Percentiles rank a stretch among this genome's conserved stretches.
These are phyloP conservation scores for Haemorhous mexicanus DNA, from an alignment of 2,113 vertebrate genomes.

Conservation along the genomic window DNA sequence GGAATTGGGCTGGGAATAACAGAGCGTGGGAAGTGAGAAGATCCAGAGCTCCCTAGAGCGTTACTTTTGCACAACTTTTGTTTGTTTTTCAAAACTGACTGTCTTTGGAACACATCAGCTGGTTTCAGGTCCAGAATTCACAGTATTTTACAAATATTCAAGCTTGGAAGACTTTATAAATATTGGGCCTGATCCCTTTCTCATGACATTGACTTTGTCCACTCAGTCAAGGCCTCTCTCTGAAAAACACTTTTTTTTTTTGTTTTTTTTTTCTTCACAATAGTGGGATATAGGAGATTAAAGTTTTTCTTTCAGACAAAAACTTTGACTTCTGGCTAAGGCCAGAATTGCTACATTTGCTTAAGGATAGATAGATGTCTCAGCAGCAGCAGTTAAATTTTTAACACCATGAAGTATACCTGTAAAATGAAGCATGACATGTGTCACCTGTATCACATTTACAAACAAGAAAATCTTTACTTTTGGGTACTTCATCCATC, in stretches of 20 bases:
- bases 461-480: not conserved
- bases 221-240: not conserved
- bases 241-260: not conserved
- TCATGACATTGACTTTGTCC: not conserved
- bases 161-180: not conserved
- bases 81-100: not conserved
- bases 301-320: not conserved
- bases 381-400: not conserved
- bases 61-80: not conserved
- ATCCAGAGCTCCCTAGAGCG: not conserved
- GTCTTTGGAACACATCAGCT: not conserved
- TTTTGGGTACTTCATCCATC: not conserved
- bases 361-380: not conserved
- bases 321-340: not conserved
- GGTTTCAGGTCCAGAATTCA: not conserved
- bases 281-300: not conserved
- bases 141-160: not conserved
- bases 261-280: not conserved
- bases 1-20: not conserved
- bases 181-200: not conserved
- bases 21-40: conserved; percentile 27
- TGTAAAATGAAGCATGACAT: not conserved
- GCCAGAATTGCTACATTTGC: not conserved
- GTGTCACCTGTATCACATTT: accelerated
- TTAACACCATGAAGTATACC: not conserved